Conservation (phyloP, 2,888 invertebrate species). For the Macropis europaea region DNA sequence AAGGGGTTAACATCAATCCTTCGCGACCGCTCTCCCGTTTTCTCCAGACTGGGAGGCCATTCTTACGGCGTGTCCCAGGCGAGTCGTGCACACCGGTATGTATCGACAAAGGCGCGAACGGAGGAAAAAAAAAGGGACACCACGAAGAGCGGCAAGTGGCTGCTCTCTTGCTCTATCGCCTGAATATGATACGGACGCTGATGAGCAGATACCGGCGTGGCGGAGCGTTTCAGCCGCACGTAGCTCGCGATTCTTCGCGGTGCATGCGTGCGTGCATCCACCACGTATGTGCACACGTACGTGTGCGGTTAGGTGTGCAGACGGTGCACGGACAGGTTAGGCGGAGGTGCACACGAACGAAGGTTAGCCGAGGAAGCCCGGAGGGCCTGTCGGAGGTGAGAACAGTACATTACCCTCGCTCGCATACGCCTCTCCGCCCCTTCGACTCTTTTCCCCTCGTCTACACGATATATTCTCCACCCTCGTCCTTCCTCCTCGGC, state of each 20-base stretch:
- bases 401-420: conserved; percentile 72
- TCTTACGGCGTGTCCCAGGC: no score
- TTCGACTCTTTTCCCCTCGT: conserved; percentile 55
- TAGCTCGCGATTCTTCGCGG: conserved; percentile 31
- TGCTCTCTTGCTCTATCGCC: conserved; percentile 31
- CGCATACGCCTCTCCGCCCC: conserved; percentile 52
- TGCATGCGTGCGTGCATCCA: conserved; percentile 36
- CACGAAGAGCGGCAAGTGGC: conserved; percentile 10
- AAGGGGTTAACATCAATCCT: no score
- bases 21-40: no score
- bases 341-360: conserved; percentile 47
- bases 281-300: conserved; percentile 37
- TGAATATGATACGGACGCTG: conserved; percentile 40
- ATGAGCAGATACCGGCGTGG: conserved; percentile 42
- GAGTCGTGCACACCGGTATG: no score
- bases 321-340: conserved; percentile 10
- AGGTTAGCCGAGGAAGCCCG: conserved; percentile 66
- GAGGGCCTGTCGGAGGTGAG: conserved; percentile 73
- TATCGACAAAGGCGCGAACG: background rate
- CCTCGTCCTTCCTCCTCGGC: conserved; percentile 43
- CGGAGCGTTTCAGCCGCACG: conserved; percentile 26
- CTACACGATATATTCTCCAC: conserved; percentile 45
- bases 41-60: no score
- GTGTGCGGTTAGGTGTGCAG: conserved; percentile 20
- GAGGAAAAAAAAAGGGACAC: background rate